Evolutionary conservation across 2,797 vertebrate genomes (phyloP).

Genomic region (Melanotaenia parkinsoni): DNA sequence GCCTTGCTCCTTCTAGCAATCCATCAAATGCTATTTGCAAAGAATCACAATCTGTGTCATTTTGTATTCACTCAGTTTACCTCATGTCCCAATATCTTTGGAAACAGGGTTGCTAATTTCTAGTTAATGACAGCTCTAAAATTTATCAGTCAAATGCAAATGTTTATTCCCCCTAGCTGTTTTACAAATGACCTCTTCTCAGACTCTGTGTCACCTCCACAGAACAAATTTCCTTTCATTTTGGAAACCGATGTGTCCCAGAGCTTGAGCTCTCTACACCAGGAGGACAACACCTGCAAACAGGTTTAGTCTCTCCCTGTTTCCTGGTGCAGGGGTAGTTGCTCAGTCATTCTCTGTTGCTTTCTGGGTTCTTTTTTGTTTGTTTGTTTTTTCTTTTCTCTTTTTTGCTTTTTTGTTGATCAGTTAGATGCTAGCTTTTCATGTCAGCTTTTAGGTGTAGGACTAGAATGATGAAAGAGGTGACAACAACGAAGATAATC

Average conservation of each 20-base stretch:
- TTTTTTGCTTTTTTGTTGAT: conserved; percentile 27
- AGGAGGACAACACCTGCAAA: conserved; percentile 44
- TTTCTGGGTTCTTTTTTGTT: background rate
- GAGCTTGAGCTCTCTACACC: conserved; percentile 49
- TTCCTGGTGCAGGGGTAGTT: conserved; percentile 61
- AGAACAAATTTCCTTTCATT: conserved; percentile 64
- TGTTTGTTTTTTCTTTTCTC: too few species aligned
- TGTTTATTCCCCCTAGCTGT: conserved; percentile 63
- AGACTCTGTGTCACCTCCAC: conserved; percentile 58
- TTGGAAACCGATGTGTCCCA: conserved; percentile 72
- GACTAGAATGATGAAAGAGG: conserved; percentile 20
- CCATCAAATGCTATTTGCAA: background rate
- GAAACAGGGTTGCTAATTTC: background rate
- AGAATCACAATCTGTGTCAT: background rate
- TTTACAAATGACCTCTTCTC: conserved; percentile 56
- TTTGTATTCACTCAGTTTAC: background rate
- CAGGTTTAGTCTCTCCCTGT: conserved; percentile 42
- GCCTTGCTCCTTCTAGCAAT: background rate
- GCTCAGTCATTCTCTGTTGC: conserved; percentile 40
- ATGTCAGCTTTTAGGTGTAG: conserved; percentile 45
- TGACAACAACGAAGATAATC: conserved; percentile 23
- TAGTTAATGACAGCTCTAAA: conserved; percentile 42
- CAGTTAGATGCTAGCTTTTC: conserved; percentile 43
- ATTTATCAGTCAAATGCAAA: conserved; percentile 68
- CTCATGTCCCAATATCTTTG: background rate